Evolutionary conservation across 2,797 vertebrate genomes (phyloP), one percentile per base, ranked within the genome.

Genomic region (Thunnus albacares): DNA sequence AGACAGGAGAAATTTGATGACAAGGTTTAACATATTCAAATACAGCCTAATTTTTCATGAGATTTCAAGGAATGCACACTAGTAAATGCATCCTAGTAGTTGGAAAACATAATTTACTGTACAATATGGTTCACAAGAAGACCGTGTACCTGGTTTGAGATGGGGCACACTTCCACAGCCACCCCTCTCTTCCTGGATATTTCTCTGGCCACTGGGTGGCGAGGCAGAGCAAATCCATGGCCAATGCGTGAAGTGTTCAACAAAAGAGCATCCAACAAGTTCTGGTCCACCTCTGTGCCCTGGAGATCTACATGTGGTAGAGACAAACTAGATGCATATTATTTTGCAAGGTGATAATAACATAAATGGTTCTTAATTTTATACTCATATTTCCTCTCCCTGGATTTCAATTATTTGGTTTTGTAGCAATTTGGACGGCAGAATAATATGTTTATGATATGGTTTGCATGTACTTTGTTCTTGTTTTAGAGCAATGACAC

Each of bases 231-330:
- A 62, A 97, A 97, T 17, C 97, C 97, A 0, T 98, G 97, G 53
- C 98, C 98, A n/a, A 98, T 97, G 35, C 97, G 96, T 12, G 96
- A 97, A 0, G 97, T 96, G 86, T 99, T 98, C 61, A 98, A 94
- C 18, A 98, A 79, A 72, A 99, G 74, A 13, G 97, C 97, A 38
- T 98, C 97, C 88, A 98, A 75, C 33, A 98, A 38, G 2, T 98
- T 98, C 71, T 94, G 94, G 84, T 96, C 95, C 45, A 95, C 93
- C 0, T 89, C 90, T 1, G 93, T 93, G 51, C 94, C 94, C 45
- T 95, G 53, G 0, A 80, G 72, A 67, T 94, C 93, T 94, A 41
- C 1, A 28, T 0, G 51, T 0, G 8, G 15, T 0, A 2, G 5
- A 81, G 65, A 62, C 4, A 71, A 43, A 58, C 7, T 55, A 41